Evolutionary conservation across 1,140 invertebrate genomes (phyloP).

Genomic region (Coboldia fuscipes): DNA sequence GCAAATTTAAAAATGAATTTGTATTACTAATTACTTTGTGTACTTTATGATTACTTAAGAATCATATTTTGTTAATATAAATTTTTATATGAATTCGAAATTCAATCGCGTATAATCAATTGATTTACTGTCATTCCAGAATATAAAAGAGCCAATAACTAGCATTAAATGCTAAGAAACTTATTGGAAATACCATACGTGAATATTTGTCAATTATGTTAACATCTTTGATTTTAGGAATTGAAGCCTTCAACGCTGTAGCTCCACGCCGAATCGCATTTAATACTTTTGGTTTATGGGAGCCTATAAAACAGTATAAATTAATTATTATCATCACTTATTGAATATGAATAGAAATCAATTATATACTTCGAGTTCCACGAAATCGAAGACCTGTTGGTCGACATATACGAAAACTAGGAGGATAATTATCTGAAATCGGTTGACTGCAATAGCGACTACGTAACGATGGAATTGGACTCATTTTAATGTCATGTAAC

Average conservation of each 20-base stretch:
- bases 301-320: not conserved
- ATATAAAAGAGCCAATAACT: constrained; percentile 92
- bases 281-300: constrained; percentile 39
- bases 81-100: not conserved
- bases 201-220: constrained; percentile 96
- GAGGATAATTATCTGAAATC: constrained; percentile 49
- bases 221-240: constrained; percentile 89
- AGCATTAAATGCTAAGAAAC: constrained; percentile 83
- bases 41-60: no score
- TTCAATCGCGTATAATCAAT: constrained; percentile 3
- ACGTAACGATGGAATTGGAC: constrained; percentile 60
- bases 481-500: constrained; percentile 58
- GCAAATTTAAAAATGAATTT: no score
- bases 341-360: not conserved
- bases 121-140: constrained; percentile 27
- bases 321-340: not conserved
- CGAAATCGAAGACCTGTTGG: constrained; percentile 33
- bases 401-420: constrained; percentile 55
- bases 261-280: constrained; percentile 57
- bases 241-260: constrained; percentile 53
- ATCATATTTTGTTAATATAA: no score
- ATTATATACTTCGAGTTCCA: constrained; percentile 26
- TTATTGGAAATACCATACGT: constrained; percentile 78
- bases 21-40: no score
- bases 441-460: constrained; percentile 27